Conservation (phyloP, 2,888 invertebrate species). For the Patella caerulea region DNA sequence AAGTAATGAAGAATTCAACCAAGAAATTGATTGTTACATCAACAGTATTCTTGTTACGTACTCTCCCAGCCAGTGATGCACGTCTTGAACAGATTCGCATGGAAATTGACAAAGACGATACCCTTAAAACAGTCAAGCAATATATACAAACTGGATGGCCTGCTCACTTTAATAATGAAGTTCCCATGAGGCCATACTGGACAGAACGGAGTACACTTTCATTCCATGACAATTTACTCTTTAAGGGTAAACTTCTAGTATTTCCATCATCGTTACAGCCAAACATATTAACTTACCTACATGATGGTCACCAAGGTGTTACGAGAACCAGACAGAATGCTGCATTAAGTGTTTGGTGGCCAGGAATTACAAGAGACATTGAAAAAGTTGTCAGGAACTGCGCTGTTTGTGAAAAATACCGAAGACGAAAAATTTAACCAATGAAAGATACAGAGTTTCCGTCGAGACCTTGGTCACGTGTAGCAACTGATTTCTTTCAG, state of each 20-base stretch:
- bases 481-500: constrained; percentile 15
- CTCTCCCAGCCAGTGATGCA: neutral
- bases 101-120: neutral
- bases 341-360: neutral
- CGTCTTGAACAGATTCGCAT: too few relatives aligned
- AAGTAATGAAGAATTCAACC: neutral
- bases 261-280: neutral
- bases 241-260: neutral
- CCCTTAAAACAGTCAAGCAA: neutral
- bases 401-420: neutral
- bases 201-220: neutral
- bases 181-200: neutral
- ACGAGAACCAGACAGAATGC: neutral
- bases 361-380: neutral
- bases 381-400: neutral
- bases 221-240: neutral
- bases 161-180: neutral
- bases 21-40: neutral
- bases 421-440: neutral
- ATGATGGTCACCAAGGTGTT: neutral
- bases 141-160: neutral
- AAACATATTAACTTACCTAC: neutral
- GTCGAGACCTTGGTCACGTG: neutral
- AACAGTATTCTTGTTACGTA: constrained; percentile 16
- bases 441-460: neutral